A percentile compares a stretch with the other conserved stretches of the same genome.
phyloP scores from a whole-genome alignment of 1,140 invertebrate genomes.

The Cotesia typhae region DNA sequence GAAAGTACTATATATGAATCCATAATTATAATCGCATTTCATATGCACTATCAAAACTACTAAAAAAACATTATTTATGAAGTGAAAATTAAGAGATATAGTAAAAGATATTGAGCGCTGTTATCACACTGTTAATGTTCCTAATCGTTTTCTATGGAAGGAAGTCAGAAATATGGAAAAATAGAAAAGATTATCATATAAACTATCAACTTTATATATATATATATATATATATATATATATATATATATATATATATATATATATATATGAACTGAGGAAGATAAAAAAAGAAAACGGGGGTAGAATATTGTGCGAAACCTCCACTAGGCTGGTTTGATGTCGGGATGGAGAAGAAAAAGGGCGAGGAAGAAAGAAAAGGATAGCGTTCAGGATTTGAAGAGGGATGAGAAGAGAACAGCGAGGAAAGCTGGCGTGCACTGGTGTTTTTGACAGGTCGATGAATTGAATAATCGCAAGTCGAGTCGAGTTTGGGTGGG shows the following conservation, averaged over 20 bases:
- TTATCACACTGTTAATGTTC: slow-evolving; percentile 23
- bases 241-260: slow-evolving; percentile 4
- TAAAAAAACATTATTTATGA: no score
- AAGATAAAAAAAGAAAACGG: neutral
- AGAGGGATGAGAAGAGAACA: slow-evolving; percentile 41
- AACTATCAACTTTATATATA: neutral
- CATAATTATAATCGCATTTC: no score
- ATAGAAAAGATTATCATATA: neutral
- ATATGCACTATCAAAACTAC: no score
- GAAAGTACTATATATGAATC: no score
- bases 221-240: slow-evolving; percentile 19
- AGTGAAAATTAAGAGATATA: neutral
- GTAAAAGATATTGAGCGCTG: slow-evolving; percentile 27
- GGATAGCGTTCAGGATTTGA: neutral
- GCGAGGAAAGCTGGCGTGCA: slow-evolving; percentile 61
- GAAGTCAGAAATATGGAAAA: neutral
- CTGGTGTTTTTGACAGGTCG: slow-evolving; percentile 68
- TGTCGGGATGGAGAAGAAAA: neutral
- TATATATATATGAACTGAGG: slow-evolving; percentile 11
- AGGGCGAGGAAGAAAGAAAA: slow-evolving; percentile 30
- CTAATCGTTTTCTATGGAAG: slow-evolving; percentile 29
- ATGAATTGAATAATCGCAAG: slow-evolving; percentile 69
- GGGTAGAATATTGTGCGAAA: slow-evolving; percentile 22
- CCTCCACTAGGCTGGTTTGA: neutral
- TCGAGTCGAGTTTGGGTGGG: slow-evolving; percentile 54